Evolutionary conservation across 53 echinoderm and acorn worm genomes (phyloP).

Genomic region (Holothuria scabra): DNA sequence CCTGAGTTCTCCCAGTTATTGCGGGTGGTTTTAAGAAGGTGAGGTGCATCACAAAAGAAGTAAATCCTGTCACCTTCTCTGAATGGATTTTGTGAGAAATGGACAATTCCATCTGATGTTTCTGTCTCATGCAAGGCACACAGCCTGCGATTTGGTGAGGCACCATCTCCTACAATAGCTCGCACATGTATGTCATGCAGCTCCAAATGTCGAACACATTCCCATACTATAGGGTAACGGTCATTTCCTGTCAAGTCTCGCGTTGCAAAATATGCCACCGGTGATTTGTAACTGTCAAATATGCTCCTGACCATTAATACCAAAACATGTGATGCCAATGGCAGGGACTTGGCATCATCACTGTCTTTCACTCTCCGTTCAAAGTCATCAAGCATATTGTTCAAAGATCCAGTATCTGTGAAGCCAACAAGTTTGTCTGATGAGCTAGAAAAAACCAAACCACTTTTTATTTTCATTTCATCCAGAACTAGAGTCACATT

Average conservation of each 20-base stretch:
- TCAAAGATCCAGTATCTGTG: neutral
- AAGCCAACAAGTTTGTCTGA: neutral
- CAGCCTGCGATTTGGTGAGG: slow-evolving; percentile 66
- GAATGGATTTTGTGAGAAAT: slow-evolving; percentile 40
- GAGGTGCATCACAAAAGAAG: slow-evolving; percentile 74
- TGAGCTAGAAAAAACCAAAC: neutral
- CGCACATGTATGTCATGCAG: slow-evolving; percentile 48
- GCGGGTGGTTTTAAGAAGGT: slow-evolving; percentile 64
- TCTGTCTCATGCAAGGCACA: slow-evolving; percentile 23
- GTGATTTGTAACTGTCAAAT: slow-evolving; percentile 35
- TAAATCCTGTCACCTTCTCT: slow-evolving; percentile 50
- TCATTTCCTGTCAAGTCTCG: slow-evolving; percentile 47
- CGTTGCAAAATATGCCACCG: slow-evolving; percentile 57
- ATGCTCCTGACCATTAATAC: slow-evolving; percentile 67
- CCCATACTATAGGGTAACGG: slow-evolving; percentile 52
- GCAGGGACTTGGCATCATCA: neutral
- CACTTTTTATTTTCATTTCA: slow-evolving; percentile 26
- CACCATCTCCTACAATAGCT: slow-evolving; percentile 65
- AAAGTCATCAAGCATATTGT: neutral
- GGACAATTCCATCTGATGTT: neutral
- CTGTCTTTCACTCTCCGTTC: slow-evolving; percentile 11
- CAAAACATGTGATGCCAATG: slow-evolving; percentile 68
- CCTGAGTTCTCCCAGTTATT: slow-evolving; percentile 81
- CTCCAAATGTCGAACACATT: slow-evolving; percentile 45
- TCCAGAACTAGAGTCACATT: neutral